These are phyloP conservation scores for Drosophila sproati DNA, from an alignment of 1,140 invertebrate species.

Conservation along the genomic window DNA sequence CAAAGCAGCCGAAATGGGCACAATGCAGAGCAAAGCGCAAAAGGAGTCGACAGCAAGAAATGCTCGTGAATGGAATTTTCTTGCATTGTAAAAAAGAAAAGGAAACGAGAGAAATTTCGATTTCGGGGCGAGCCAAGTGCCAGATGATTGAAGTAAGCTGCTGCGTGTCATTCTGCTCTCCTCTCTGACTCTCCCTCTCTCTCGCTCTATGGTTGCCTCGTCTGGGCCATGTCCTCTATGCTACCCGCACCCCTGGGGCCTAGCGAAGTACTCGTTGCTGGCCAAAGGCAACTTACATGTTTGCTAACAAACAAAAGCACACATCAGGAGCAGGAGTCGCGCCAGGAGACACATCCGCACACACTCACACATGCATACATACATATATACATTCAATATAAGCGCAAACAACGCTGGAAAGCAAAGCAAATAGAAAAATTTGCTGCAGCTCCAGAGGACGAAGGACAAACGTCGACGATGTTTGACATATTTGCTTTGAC, in stretches of 20 bases:
- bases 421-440: slow-evolving; percentile 80
- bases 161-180: slow-evolving; percentile 29
- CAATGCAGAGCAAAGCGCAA: slow-evolving; percentile 52
- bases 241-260: slow-evolving; percentile 25
- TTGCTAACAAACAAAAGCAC: slow-evolving; percentile 82
- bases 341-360: slow-evolving; percentile 48
- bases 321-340: slow-evolving; percentile 50
- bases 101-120: slow-evolving; percentile 27
- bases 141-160: slow-evolving; percentile 72
- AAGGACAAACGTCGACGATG: slow-evolving; percentile 61
- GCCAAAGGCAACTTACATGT: slow-evolving; percentile 83
- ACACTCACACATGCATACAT: slow-evolving; percentile 21
- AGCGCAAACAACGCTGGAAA: slow-evolving; percentile 77
- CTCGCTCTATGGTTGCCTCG: too few species aligned
- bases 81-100: slow-evolving; percentile 56
- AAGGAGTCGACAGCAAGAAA: slow-evolving; percentile 49
- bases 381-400: slow-evolving; percentile 49
- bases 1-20: slow-evolving; percentile 42
- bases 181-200: background rate
- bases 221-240: background rate
- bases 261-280: slow-evolving; percentile 41
- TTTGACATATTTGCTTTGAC: slow-evolving; percentile 83
- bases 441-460: slow-evolving; percentile 64
- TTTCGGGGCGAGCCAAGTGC: slow-evolving; percentile 67
- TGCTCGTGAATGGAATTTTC: slow-evolving; percentile 67